phyloP scores from a whole-genome alignment of 2,113 vertebrate species.

The Xiphophorus couchianus region DNA sequence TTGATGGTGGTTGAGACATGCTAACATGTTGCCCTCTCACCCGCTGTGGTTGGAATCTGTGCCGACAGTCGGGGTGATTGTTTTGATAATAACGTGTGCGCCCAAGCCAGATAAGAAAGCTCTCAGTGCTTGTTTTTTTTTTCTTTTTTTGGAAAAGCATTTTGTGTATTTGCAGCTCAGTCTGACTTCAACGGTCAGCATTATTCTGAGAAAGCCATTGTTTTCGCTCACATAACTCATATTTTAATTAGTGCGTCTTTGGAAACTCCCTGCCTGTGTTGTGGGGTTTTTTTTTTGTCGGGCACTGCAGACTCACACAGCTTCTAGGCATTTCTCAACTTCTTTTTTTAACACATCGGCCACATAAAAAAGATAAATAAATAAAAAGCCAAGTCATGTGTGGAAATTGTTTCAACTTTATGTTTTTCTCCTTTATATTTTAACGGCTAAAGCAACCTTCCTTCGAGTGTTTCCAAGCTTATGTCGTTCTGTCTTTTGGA shows the following conservation, averaged over 20 bases:
- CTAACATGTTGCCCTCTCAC: slow-evolving; percentile 57
- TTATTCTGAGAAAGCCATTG: slow-evolving; percentile 59
- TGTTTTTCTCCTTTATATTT: slow-evolving; percentile 29
- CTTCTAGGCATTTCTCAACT: slow-evolving; percentile 54
- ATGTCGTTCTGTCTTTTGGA: slow-evolving; percentile 42
- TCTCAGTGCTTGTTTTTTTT: slow-evolving; percentile 8
- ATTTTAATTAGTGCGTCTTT: slow-evolving; percentile 70
- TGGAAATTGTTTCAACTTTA: slow-evolving; percentile 46
- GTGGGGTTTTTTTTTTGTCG: slow-evolving; percentile 48
- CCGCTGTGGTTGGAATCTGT: slow-evolving; percentile 39
- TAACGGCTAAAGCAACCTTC: slow-evolving; percentile 16
- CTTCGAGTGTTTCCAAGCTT: slow-evolving; percentile 51
- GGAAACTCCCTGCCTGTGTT: slow-evolving; percentile 65
- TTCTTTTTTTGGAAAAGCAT: slow-evolving; percentile 24
- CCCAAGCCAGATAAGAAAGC: slow-evolving; percentile 23
- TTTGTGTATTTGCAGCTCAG: slow-evolving; percentile 24
- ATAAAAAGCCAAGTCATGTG: slow-evolving; percentile 39
- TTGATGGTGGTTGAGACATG: slow-evolving; percentile 36
- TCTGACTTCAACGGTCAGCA: slow-evolving; percentile 3
- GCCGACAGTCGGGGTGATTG: slow-evolving; percentile 29
- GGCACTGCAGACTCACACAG: slow-evolving; percentile 50
- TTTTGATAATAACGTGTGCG: slow-evolving; percentile 56
- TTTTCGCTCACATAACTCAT: slow-evolving; percentile 53
- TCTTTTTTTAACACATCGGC: slow-evolving; percentile 19
- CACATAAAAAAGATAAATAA: slow-evolving; percentile 22